Percentiles rank a stretch among this genome's conserved stretches.
phyloP scores from a whole-genome alignment of 1,140 invertebrate species.

The Drosophila virilis region DNA sequence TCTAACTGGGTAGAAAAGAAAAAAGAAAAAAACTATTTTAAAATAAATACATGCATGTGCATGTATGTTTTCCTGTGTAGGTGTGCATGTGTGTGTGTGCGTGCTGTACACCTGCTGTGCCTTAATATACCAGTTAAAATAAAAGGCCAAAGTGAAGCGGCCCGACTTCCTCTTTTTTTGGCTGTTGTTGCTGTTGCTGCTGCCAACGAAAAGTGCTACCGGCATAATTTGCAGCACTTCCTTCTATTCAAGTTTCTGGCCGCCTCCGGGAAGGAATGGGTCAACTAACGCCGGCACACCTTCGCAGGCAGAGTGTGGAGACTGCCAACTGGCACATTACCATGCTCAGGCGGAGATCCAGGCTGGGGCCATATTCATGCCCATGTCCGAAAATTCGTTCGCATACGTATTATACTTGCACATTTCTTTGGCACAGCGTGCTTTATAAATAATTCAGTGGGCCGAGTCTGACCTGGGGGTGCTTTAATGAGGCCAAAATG shows the following conservation, averaged over 20 bases:
- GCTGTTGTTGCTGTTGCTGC: not conserved
- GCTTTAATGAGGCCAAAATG: conserved; percentile 81
- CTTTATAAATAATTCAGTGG: conserved; percentile 80
- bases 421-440: conserved; percentile 32
- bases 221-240: conserved; percentile 59
- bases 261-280: not conserved
- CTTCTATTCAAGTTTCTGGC: conserved; percentile 45
- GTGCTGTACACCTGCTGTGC: conserved; percentile 6
- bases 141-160: conserved; percentile 38
- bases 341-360: conserved; percentile 16
- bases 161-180: conserved; percentile 34
- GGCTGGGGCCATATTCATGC: not conserved
- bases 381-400: conserved; percentile 26
- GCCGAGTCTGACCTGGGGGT: conserved; percentile 66
- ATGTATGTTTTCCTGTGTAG: not conserved
- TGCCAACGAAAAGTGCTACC: conserved; percentile 53
- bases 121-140: conserved; percentile 40
- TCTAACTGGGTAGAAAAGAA: conserved; percentile 22
- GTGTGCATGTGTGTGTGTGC: not conserved
- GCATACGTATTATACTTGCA: conserved; percentile 26
- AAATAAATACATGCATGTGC: conserved; percentile 30
- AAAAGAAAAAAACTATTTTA: conserved; percentile 18
- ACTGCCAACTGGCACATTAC: conserved; percentile 15
- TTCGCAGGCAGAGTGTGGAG: not conserved
- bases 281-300: conserved; percentile 16